These are phyloP conservation scores for Felis chaus DNA, from an alignment of 2,113 vertebrate genomes.

Conservation along the genomic window DNA sequence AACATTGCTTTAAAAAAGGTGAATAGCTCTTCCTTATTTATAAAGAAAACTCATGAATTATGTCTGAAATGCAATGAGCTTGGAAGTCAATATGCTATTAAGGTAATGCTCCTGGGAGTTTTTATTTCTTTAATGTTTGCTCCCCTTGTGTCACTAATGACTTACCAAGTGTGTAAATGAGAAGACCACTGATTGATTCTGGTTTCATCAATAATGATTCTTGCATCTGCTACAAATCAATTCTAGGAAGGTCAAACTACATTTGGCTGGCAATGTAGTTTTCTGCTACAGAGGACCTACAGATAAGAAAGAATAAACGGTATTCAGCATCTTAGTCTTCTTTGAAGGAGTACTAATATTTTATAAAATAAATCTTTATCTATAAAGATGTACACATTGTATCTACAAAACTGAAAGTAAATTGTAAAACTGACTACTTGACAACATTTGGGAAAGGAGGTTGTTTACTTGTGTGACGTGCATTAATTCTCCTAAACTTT, in stretches of 20 bases:
- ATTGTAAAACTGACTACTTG: not conserved
- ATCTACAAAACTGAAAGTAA: conserved; percentile 6
- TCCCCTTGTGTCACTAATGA: not conserved
- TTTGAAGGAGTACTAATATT: not conserved
- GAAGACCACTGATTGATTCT: not conserved
- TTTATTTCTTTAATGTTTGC: not conserved
- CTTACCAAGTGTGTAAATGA: not conserved
- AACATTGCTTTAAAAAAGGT: not conserved
- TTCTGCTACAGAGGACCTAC: not conserved
- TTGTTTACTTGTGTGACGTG: not conserved
- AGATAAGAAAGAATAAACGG: not conserved
- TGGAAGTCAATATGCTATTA: not conserved
- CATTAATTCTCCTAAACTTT: not conserved
- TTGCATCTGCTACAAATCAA: not conserved
- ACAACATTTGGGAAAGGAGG: not conserved
- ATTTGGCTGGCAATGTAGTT: not conserved
- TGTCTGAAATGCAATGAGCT: not conserved
- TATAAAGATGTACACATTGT: not conserved
- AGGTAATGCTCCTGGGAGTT: not conserved
- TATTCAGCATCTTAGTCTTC: not conserved
- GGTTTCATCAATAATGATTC: not conserved
- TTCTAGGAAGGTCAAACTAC: not conserved
- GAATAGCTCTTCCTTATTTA: not conserved
- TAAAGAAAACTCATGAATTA: conserved; percentile 2
- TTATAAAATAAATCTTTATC: not conserved